phyloP scores from a whole-genome alignment of 2,113 vertebrate species.

The Cranoglanis bouderius region DNA sequence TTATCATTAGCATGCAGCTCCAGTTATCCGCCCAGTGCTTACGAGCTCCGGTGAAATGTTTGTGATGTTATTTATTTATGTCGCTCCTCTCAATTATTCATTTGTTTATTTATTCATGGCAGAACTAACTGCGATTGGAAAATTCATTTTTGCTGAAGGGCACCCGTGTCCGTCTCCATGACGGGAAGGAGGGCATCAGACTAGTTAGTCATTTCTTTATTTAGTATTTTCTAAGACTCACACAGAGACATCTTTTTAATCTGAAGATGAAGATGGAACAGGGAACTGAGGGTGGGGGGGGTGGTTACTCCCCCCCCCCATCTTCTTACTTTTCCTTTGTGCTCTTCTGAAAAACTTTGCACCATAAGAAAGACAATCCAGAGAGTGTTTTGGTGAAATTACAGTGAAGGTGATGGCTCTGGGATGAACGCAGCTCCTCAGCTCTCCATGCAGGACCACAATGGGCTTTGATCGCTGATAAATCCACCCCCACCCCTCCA shows the following conservation, averaged over 20 bases:
- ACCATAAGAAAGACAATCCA: conserved; percentile 9
- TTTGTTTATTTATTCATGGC: conserved; percentile 85
- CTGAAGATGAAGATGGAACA: conserved; percentile 42
- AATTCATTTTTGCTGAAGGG: conserved; percentile 83
- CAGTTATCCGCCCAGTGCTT: conserved; percentile 75
- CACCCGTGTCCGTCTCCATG: conserved; percentile 60
- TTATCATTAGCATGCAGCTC: conserved; percentile 77
- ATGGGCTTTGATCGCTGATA: conserved; percentile 51
- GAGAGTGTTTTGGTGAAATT: conserved; percentile 21
- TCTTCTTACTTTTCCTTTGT: background rate
- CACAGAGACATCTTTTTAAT: conserved; percentile 69
- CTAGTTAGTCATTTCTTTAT: conserved; percentile 76
- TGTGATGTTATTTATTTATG: conserved; percentile 87
- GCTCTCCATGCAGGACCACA: conserved; percentile 45
- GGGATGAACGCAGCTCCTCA: background rate
- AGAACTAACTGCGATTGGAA: conserved; percentile 81
- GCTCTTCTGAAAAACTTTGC: conserved; percentile 35
- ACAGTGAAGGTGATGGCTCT: background rate
- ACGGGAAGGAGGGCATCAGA: conserved; percentile 63
- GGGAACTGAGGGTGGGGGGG: background rate
- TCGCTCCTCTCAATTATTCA: conserved; percentile 82
- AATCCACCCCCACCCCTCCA: conserved; percentile 20
- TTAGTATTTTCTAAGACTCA: conserved; percentile 67
- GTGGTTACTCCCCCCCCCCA: too few species aligned
- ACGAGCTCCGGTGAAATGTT: conserved; percentile 78